Evolutionary conservation across 1,140 invertebrate genomes (phyloP).

Genomic region (Anadara kagoshimensis): DNA sequence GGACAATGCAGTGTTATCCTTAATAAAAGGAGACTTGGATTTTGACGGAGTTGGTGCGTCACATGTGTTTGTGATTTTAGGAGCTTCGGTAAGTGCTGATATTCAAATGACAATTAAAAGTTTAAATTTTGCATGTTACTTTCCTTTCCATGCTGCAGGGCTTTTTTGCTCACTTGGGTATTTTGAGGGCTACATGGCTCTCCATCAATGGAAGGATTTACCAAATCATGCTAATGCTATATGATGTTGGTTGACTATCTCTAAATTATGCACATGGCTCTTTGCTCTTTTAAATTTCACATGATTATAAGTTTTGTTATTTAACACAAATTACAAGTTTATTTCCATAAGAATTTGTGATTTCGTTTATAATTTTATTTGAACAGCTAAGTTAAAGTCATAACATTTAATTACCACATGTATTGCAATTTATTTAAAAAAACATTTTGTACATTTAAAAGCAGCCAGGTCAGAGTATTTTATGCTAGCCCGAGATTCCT

Average conservation of each 20-base stretch:
- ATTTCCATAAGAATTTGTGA: too few species aligned
- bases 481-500: too few species aligned
- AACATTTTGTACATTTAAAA: too few species aligned
- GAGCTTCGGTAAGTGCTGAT: constrained; percentile 83
- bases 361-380: too few species aligned
- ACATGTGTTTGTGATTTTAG: constrained; percentile 88
- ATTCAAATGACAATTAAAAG: too few species aligned
- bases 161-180: neutral
- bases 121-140: neutral
- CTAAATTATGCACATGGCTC: neutral
- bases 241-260: neutral
- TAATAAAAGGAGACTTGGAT: constrained; percentile 35
- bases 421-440: too few species aligned
- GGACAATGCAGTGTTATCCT: constrained; percentile 14
- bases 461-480: too few species aligned
- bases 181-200: neutral
- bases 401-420: too few species aligned
- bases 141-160: neutral
- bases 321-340: too few species aligned
- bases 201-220: neutral
- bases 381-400: too few species aligned
- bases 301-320: too few species aligned
- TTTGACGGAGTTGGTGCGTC: constrained; percentile 65
- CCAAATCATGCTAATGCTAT: neutral
- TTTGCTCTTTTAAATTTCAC: too few species aligned